Conservation (phyloP, 1,140 invertebrate genomes). For the Tetramorium simillimum region DNA sequence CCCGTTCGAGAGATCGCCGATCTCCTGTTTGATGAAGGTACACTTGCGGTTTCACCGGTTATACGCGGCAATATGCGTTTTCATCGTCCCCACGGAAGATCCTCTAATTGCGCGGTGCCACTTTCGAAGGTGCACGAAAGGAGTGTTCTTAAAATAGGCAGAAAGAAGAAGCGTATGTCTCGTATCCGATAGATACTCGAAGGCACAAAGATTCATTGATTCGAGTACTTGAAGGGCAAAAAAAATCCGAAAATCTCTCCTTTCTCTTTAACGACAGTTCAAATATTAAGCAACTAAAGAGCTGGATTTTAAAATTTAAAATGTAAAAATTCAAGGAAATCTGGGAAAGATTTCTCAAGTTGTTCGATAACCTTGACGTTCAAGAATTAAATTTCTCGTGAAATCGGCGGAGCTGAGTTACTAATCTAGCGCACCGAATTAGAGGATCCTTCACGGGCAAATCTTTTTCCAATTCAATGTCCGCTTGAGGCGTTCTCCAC, state of each 20-base stretch:
- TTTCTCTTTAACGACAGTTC: not conserved
- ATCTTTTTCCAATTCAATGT: not conserved
- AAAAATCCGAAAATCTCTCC: not conserved
- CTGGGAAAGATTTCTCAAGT: not conserved
- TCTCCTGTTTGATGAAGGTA: constrained; percentile 40
- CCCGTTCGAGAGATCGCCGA: constrained; percentile 36
- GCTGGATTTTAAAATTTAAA: not conserved
- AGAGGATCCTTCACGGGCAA: constrained; percentile 36
- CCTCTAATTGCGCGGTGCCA: constrained; percentile 54
- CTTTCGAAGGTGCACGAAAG: not conserved
- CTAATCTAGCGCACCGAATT: not conserved
- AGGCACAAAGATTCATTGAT: not conserved
- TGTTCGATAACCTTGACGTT: not conserved
- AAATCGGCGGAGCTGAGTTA: not conserved
- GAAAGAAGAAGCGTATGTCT: not conserved
- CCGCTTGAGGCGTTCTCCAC: not conserved
- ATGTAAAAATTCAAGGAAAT: not conserved
- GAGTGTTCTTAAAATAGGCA: not conserved
- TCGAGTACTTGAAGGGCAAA: not conserved
- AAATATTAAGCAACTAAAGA: not conserved
- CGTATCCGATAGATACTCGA: not conserved
- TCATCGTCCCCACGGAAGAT: constrained; percentile 51
- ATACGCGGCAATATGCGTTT: constrained; percentile 47
- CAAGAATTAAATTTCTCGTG: not conserved
- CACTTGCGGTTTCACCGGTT: constrained; percentile 61